Evolutionary conservation across 2,113 vertebrate species (phyloP).

Genomic region (Tauraco erythrolophus): DNA sequence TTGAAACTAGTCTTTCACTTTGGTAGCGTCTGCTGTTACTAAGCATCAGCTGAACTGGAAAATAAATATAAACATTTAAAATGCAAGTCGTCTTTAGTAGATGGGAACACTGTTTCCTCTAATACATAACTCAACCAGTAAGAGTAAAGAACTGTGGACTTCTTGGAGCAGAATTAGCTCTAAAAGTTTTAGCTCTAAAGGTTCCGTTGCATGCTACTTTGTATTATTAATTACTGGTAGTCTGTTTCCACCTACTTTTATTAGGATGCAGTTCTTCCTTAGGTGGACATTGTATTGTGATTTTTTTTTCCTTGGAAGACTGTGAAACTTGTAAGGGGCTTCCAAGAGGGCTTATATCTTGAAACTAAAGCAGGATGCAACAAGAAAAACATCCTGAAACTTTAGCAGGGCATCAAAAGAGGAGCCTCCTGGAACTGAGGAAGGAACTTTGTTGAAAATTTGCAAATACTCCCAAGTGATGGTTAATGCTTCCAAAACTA

Average conservation of each 20-base stretch:
- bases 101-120: not conserved
- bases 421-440: not conserved
- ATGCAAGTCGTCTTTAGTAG: not conserved
- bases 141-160: not conserved
- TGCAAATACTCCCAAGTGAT: not conserved
- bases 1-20: not conserved
- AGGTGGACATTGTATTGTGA: not conserved
- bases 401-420: not conserved
- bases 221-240: not conserved
- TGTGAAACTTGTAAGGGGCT: not conserved
- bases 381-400: slow-evolving; percentile 29
- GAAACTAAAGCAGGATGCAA: slow-evolving; percentile 1
- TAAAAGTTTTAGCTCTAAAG: not conserved
- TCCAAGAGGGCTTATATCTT: not conserved
- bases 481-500: not conserved
- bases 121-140: not conserved
- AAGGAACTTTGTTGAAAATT: not conserved
- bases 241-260: not conserved
- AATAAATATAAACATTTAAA: not conserved
- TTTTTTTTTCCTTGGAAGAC: not conserved
- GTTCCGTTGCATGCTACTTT: not conserved
- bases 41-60: not conserved
- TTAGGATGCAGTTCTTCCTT: not conserved
- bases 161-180: not conserved
- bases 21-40: not conserved